Base-by-base conservation (phyloP, 2,113 vertebrate genomes). In the Petroica traversi region DNA sequence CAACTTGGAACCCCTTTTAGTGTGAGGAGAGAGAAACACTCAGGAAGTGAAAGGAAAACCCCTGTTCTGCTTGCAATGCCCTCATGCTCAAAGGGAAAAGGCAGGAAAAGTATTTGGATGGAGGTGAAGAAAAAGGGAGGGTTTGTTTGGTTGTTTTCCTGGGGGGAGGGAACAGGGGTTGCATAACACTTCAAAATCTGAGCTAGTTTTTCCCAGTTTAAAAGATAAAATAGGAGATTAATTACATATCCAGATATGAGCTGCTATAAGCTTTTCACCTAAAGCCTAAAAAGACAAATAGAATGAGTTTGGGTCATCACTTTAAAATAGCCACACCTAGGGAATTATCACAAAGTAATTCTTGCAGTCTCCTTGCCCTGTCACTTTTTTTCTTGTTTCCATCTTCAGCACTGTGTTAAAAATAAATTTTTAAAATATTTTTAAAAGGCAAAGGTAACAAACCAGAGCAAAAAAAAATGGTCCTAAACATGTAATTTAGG, bases 31-130 rank as follows among this genome's bases (percentile, higher is more conserved):
- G 9, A 52, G 13, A 79, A n/a, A n/a, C n/a, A n/a, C n/a, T n/a
- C n/a, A n/a, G n/a, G n/a, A n/a, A n/a, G 13, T 63, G 51, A 89
- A 91, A 80, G 61, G 40, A 85, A 94, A 85, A 12, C 19, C 19
- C n/a, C 23, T 68, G 57, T 45, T 25, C 25, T 75, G 6, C 28
- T 64, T 92, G 28, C 22, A 67, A 33, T 41, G 3, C 67, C 51
- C 41, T 69, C 41, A 22, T 8, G 7, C 7, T 45, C 33, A 52
- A 77, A 62, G 11, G 8, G 25, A 72, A 79, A 67, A 46, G 5
- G 5, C 2, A 7, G 1, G 6, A 0, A 16, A n/a, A 19, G 5
- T 4, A 14, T 48, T 89, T 62, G 24, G 13, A 40, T 46, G 36
- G 4, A 52, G 40, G 22, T 51, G 20, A 43, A 66, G 33, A 55